Evolutionary conservation across 1,140 invertebrate genomes (phyloP).

Genomic region (Batillaria attramentaria): DNA sequence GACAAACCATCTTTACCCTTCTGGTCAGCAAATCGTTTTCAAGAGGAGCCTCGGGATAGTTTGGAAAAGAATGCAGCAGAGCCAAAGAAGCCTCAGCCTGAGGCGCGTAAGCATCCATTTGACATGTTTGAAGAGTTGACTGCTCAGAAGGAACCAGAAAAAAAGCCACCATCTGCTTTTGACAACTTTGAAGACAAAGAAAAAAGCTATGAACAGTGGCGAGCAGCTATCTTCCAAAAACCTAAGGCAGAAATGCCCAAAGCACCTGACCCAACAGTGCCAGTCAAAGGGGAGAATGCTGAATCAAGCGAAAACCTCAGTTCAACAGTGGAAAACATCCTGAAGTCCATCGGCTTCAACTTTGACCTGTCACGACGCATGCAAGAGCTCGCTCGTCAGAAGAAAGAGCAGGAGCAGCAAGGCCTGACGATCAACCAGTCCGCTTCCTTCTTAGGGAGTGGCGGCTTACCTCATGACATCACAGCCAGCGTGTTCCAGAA

Average conservation of each 20-base stretch:
- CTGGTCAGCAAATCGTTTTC: constrained; percentile 1
- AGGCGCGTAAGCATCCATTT: not conserved
- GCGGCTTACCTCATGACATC: constrained; percentile 45
- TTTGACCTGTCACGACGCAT: constrained; percentile 70
- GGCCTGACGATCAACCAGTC: constrained; percentile 56
- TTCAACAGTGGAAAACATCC: constrained; percentile 69
- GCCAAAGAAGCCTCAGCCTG: not conserved
- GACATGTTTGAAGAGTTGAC: not conserved
- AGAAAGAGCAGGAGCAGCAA: constrained; percentile 49
- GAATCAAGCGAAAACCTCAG: constrained; percentile 54
- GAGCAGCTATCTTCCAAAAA: constrained; percentile 19
- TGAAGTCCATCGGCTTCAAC: constrained; percentile 71
- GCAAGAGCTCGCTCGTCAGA: constrained; percentile 66
- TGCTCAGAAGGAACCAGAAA: constrained; percentile 1
- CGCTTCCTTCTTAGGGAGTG: constrained; percentile 63
- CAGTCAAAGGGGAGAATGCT: constrained; percentile 16
- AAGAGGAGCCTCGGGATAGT: not conserved
- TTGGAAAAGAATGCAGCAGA: not conserved
- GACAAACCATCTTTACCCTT: constrained; percentile 9
- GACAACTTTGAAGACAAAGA: constrained; percentile 38
- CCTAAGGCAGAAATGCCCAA: constrained; percentile 7
- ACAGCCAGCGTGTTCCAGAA: constrained; percentile 38
- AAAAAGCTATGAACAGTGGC: constrained; percentile 44
- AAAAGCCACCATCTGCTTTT: constrained; percentile 3
- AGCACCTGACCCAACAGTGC: constrained; percentile 6